phyloP scores from a whole-genome alignment of 37 sponge, comb jelly and placozoan species.

The Petrosia ficiformis region DNA sequence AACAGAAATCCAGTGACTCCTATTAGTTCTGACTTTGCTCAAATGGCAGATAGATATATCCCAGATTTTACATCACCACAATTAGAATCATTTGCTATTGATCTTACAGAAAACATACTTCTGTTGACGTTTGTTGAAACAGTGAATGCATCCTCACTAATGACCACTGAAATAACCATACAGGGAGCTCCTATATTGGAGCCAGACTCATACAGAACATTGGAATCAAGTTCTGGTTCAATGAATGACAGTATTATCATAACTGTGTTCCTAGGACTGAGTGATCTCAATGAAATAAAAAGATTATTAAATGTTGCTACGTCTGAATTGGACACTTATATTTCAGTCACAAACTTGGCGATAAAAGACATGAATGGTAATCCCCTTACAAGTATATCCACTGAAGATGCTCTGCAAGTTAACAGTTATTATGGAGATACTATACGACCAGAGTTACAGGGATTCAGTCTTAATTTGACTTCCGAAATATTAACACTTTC shows the following conservation, averaged over 20 bases:
- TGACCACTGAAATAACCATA: slow-evolving; percentile 54
- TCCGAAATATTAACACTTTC: slow-evolving; percentile 71
- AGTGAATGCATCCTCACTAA: slow-evolving; percentile 68
- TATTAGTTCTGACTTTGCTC: slow-evolving; percentile 18
- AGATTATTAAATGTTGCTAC: slow-evolving; percentile 64
- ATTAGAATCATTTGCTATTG: slow-evolving; percentile 61
- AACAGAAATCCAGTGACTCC: slow-evolving; percentile 55
- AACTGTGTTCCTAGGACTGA: slow-evolving; percentile 54
- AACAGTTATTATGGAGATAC: slow-evolving; percentile 47
- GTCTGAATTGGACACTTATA: slow-evolving; percentile 53
- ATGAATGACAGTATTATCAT: slow-evolving; percentile 44
- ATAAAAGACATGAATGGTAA: slow-evolving; percentile 86
- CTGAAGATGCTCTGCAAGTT: slow-evolving; percentile 24
- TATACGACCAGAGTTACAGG: slow-evolving; percentile 47
- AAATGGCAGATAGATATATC: background rate
- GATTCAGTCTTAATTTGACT: slow-evolving; percentile 68
- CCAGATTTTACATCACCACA: slow-evolving; percentile 54
- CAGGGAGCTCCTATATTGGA: slow-evolving; percentile 33
- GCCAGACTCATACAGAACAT: slow-evolving; percentile 14
- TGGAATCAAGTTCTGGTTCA: slow-evolving; percentile 52
- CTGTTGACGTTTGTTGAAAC: slow-evolving; percentile 82
- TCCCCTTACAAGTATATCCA: slow-evolving; percentile 7
- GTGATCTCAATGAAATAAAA: slow-evolving; percentile 85
- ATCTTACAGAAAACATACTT: slow-evolving; percentile 67
- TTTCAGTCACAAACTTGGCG: slow-evolving; percentile 39